Evolutionary conservation across 1,140 invertebrate genomes (phyloP).

Genomic region (Arion vulgaris): DNA sequence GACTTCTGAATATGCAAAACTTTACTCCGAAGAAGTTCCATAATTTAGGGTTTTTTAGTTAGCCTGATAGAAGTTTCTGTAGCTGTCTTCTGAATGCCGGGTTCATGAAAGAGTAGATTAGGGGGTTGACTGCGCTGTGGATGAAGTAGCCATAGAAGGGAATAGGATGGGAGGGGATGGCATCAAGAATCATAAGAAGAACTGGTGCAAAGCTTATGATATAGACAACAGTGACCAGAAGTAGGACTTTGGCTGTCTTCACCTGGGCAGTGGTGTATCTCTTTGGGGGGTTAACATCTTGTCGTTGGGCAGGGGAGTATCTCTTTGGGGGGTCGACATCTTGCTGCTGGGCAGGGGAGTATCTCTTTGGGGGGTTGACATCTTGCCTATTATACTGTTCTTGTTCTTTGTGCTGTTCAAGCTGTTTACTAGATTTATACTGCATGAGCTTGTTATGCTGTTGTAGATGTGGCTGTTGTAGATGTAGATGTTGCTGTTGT

Average conservation of each 20-base stretch:
- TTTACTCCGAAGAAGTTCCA: no score
- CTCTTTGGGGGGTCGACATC: background rate
- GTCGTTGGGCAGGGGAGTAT: slow-evolving; percentile 20
- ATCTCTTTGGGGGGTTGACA: background rate
- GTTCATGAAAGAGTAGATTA: slow-evolving; percentile 71
- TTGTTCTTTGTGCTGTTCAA: background rate
- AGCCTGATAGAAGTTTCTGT: background rate
- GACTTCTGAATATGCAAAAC: no score
- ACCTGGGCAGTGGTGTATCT: slow-evolving; percentile 47
- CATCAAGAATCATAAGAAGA: slow-evolving; percentile 54
- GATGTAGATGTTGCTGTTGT: background rate
- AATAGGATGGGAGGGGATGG: slow-evolving; percentile 46
- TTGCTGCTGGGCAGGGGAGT: slow-evolving; percentile 19
- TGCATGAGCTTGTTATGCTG: background rate
- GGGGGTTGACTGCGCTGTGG: slow-evolving; percentile 69
- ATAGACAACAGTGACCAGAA: slow-evolving; percentile 59
- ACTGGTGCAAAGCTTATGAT: slow-evolving; percentile 59
- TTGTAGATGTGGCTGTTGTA: background rate
- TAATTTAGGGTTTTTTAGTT: no score
- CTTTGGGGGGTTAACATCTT: background rate
- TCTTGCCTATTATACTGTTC: background rate
- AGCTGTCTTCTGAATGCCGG: slow-evolving; percentile 55
- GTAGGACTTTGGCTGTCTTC: slow-evolving; percentile 60
- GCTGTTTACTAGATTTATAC: background rate
- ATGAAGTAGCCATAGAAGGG: slow-evolving; percentile 67